Conservation (phyloP, 1,140 invertebrate genomes). For the fruit fly (Drosophila melanogaster) region DNA sequence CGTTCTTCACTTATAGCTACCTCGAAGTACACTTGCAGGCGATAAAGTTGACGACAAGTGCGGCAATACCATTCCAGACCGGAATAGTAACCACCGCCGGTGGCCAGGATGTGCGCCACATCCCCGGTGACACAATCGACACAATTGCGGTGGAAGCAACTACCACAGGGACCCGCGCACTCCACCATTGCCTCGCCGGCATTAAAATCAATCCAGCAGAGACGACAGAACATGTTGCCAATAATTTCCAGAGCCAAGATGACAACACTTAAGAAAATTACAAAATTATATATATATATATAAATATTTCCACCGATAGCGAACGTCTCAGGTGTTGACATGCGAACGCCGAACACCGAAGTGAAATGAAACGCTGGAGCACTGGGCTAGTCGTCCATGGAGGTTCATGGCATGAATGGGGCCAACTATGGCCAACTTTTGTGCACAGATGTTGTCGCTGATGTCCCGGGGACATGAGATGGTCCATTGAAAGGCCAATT, state of each 20-base stretch:
- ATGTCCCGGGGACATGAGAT: slow-evolving; percentile 51
- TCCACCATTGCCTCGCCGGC: slow-evolving; percentile 45
- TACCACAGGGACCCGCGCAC: slow-evolving; percentile 67
- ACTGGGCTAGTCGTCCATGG: neutral
- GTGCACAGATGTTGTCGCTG: slow-evolving; percentile 32
- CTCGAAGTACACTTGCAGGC: slow-evolving; percentile 81
- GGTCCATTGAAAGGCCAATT: slow-evolving; percentile 62
- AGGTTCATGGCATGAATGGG: neutral
- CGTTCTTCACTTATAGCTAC: slow-evolving; percentile 39
- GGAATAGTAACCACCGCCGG: slow-evolving; percentile 3
- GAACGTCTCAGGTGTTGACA: slow-evolving; percentile 68
- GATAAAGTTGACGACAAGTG: slow-evolving; percentile 81
- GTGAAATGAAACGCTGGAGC: slow-evolving; percentile 18
- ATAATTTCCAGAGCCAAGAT: slow-evolving; percentile 46
- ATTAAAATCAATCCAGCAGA: slow-evolving; percentile 82
- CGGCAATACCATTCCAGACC: slow-evolving; percentile 77
- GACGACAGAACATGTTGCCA: slow-evolving; percentile 82
- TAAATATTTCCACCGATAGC: neutral
- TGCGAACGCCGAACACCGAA: slow-evolving; percentile 33
- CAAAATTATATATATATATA: slow-evolving; percentile 24
- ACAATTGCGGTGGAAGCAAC: slow-evolving; percentile 59
- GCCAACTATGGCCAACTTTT: slow-evolving; percentile 25
- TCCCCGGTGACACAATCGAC: slow-evolving; percentile 64
- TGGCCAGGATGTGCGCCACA: slow-evolving; percentile 42
- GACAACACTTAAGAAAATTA: slow-evolving; percentile 75